phyloP scores from a whole-genome alignment of 2,113 vertebrate species.

The Pantherophis guttatus region DNA sequence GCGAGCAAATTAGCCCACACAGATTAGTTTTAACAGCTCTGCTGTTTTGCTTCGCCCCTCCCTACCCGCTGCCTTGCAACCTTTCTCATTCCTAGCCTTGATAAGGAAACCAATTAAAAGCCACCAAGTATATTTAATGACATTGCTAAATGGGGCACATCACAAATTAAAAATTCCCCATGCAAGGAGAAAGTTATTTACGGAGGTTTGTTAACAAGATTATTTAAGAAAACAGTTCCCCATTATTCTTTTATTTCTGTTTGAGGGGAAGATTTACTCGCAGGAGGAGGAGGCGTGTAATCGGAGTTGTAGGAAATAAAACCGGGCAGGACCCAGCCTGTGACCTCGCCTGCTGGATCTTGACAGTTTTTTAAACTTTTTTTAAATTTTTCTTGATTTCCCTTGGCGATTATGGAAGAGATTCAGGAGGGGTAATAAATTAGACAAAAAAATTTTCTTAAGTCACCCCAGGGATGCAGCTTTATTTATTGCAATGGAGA shows the following conservation, averaged over 20 bases:
- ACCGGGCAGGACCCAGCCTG: not conserved
- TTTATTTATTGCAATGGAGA: not conserved
- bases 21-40: slow-evolving; percentile 8
- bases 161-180: slow-evolving; percentile 64
- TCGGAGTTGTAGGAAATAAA: not conserved
- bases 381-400: not conserved
- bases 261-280: not conserved
- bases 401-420: not conserved
- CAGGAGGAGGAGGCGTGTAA: not conserved
- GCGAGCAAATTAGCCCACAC: slow-evolving; percentile 44
- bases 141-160: slow-evolving; percentile 60
- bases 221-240: slow-evolving; percentile 39
- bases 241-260: slow-evolving; percentile 30
- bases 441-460: not conserved
- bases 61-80: not conserved
- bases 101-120: slow-evolving; percentile 72
- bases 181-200: slow-evolving; percentile 59
- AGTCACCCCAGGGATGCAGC: not conserved
- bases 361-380: not conserved
- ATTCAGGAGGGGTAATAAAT: not conserved
- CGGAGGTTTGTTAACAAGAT: slow-evolving; percentile 55
- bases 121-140: slow-evolving; percentile 65
- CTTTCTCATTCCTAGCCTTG: slow-evolving; percentile 35
- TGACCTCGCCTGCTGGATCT: not conserved
- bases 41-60: not conserved